Percentiles rank a stretch among this genome's conserved stretches.
Evolutionary conservation across 2,797 vertebrate genomes (phyloP).

Genomic region (Liasis olivaceus): DNA sequence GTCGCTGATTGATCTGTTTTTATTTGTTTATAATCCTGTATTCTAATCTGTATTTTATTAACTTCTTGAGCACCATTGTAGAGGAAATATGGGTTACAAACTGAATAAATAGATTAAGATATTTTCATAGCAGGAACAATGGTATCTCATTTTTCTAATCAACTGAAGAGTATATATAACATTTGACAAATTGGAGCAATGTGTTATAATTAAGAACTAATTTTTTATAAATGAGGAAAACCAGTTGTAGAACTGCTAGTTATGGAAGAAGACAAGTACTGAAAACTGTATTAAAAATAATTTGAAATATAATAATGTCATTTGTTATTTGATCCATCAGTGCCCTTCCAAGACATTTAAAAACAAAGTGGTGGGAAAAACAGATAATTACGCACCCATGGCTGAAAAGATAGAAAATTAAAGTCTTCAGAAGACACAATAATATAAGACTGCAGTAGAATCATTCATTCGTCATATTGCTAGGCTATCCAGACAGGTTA

Average conservation of each 20-base stretch:
- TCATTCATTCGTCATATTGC: neutral
- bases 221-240: neutral
- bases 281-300: neutral
- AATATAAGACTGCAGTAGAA: neutral
- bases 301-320: neutral
- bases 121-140: neutral
- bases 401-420: neutral
- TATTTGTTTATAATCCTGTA: neutral
- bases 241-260: neutral
- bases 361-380: neutral
- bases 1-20: neutral
- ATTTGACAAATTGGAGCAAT: neutral
- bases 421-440: neutral
- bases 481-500: neutral
- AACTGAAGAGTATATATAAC: neutral
- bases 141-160: neutral
- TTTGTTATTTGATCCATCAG: neutral
- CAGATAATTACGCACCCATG: neutral
- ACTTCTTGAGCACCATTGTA: neutral
- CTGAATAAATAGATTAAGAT: neutral
- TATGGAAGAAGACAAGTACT: neutral
- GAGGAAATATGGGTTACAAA: neutral
- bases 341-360: neutral
- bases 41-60: neutral
- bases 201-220: neutral